These are phyloP conservation scores for Sycophila sp. DNA, from an alignment of 1,140 invertebrate genomes.

Conservation along the genomic window DNA sequence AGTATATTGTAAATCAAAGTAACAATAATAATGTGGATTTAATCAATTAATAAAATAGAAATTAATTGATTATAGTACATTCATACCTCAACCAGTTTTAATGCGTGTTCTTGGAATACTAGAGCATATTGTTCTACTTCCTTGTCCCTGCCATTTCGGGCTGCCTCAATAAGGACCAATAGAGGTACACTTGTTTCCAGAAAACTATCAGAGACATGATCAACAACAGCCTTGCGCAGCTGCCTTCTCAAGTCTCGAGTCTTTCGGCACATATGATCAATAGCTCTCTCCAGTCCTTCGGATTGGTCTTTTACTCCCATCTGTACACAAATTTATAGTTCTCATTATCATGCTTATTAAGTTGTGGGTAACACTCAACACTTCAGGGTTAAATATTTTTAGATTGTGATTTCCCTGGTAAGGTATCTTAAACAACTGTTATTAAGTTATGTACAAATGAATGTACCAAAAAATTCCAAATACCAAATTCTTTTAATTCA, in stretches of 20 bases:
- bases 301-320: conserved; percentile 91
- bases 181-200: conserved; percentile 96
- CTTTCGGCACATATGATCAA: conserved; percentile 97
- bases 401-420: background rate
- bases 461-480: too few relatives aligned
- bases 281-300: conserved; percentile 89
- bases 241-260: conserved; percentile 92
- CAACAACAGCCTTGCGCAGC: conserved; percentile 96
- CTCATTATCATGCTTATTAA: conserved; percentile 22
- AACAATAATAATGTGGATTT: too few relatives aligned
- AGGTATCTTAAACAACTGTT: too few relatives aligned
- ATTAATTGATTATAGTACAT: too few relatives aligned
- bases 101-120: conserved; percentile 95
- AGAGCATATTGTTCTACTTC: conserved; percentile 89
- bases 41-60: too few relatives aligned
- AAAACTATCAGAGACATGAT: conserved; percentile 99
- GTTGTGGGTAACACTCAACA: conserved; percentile 1
- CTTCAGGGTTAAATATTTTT: conserved; percentile 1
- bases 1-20: too few relatives aligned
- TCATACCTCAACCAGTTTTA: conserved; percentile 94
- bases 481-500: too few relatives aligned
- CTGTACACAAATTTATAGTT: conserved; percentile 66
- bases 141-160: conserved; percentile 92
- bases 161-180: conserved; percentile 94
- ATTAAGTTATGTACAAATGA: too few relatives aligned